Conservation (phyloP, 2,797 vertebrate species). For the Rousettus madagascariensis region DNA sequence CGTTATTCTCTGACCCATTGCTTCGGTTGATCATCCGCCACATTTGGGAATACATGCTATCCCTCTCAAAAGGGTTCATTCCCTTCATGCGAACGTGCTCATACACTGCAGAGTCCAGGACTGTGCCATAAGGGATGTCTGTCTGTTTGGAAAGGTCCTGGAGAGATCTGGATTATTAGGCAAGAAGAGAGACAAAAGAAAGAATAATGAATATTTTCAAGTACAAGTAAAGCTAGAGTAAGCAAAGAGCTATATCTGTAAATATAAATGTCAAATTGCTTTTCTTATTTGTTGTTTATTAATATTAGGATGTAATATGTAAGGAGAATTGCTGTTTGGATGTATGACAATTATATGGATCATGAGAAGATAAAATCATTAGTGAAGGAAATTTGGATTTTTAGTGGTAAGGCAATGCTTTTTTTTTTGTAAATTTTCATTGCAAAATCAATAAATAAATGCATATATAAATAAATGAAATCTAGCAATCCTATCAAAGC, state of each 20-base stretch:
- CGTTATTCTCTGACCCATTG: conserved; percentile 95
- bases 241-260: conserved; percentile 28
- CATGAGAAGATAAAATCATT: neutral
- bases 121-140: conserved; percentile 97
- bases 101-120: conserved; percentile 96
- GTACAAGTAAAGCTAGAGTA: conserved; percentile 42
- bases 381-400: neutral
- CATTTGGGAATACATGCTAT: conserved; percentile 99
- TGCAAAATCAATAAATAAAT: neutral
- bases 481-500: neutral
- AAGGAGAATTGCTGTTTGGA: neutral
- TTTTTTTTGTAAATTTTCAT: neutral
- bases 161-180: conserved; percentile 89
- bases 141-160: conserved; percentile 98
- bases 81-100: conserved; percentile 97
- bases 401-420: neutral
- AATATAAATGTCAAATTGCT: neutral
- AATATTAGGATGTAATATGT: neutral
- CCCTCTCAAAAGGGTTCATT: conserved; percentile 98
- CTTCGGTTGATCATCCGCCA: conserved; percentile 98
- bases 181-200: conserved; percentile 68
- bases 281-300: neutral
- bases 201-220: conserved; percentile 50
- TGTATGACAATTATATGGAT: neutral
- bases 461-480: neutral